These are phyloP conservation scores for Endomychus coccineus DNA, from an alignment of 2,888 invertebrate species.

Conservation along the genomic window DNA sequence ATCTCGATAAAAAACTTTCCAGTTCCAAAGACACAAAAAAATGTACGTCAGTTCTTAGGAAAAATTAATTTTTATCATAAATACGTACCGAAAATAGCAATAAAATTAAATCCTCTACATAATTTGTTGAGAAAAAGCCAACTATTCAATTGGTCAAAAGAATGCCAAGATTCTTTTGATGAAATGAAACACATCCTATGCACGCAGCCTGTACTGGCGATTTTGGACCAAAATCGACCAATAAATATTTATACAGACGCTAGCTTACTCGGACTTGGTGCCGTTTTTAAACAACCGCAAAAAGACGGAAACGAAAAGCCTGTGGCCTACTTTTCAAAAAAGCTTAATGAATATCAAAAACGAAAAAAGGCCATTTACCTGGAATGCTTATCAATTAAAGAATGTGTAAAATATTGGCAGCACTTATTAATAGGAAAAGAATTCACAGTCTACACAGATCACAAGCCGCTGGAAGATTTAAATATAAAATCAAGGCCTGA, in stretches of 20 bases:
- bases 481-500: constrained; percentile 26
- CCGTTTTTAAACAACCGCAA: constrained; percentile 24
- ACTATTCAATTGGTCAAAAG: constrained; percentile 1
- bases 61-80: constrained; percentile 17
- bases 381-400: constrained; percentile 25
- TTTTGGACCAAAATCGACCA: constrained; percentile 17
- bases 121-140: constrained; percentile 8
- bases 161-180: constrained; percentile 5
- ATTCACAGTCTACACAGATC: constrained; percentile 17
- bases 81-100: constrained; percentile 14
- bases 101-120: constrained; percentile 13
- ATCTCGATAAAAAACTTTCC: constrained; percentile 16
- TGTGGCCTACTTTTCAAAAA: constrained; percentile 21
- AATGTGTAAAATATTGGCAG: constrained; percentile 24
- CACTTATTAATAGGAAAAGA: constrained; percentile 22
- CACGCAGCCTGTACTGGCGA: constrained; percentile 11
- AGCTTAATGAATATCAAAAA: constrained; percentile 19
- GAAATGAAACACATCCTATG: constrained; percentile 8
- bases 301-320: constrained; percentile 11
- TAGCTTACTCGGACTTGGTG: constrained; percentile 21
- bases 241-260: constrained; percentile 22
- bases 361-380: constrained; percentile 23
- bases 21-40: constrained; percentile 15
- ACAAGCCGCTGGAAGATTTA: constrained; percentile 17
- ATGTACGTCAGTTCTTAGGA: constrained; percentile 17